These are phyloP conservation scores for Tychaedon coryphoeus DNA, from an alignment of 2,113 vertebrate species.

Conservation along the genomic window DNA sequence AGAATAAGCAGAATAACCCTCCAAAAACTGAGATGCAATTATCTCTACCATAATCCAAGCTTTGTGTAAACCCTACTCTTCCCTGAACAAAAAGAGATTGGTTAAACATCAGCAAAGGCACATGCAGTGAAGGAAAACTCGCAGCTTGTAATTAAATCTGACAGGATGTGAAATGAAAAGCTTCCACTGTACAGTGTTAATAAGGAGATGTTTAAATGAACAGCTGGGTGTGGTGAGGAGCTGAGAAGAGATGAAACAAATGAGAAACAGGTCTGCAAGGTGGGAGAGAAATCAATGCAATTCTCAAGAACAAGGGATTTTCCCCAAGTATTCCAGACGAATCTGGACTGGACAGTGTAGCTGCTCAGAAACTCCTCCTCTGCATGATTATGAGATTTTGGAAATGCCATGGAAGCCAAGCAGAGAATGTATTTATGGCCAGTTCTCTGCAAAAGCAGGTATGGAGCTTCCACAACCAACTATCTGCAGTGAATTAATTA, in stretches of 20 bases:
- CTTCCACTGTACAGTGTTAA: background rate
- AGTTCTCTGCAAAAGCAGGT: background rate
- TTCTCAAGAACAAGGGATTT: background rate
- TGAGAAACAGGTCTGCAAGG: background rate
- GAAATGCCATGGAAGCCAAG: background rate
- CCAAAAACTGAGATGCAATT: background rate
- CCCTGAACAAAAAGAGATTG: background rate
- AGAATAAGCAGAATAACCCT: background rate
- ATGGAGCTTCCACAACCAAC: background rate
- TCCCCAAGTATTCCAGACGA: background rate
- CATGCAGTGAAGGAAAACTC: background rate
- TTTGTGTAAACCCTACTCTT: background rate
- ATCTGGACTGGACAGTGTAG: background rate
- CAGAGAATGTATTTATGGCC: background rate
- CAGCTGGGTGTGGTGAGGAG: background rate
- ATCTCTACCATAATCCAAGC: background rate
- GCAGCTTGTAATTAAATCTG: slow-evolving; percentile 31
- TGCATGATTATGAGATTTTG: background rate
- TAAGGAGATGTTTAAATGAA: background rate
- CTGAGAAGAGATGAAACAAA: background rate
- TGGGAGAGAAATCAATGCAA: background rate
- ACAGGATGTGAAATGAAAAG: background rate
- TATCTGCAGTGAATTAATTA: background rate
- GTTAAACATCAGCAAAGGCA: background rate
- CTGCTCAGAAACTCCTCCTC: background rate